Evolutionary conservation across 2,113 vertebrate genomes (phyloP), one percentile per base, ranked within the genome.

Genomic region (Mugil cephalus): DNA sequence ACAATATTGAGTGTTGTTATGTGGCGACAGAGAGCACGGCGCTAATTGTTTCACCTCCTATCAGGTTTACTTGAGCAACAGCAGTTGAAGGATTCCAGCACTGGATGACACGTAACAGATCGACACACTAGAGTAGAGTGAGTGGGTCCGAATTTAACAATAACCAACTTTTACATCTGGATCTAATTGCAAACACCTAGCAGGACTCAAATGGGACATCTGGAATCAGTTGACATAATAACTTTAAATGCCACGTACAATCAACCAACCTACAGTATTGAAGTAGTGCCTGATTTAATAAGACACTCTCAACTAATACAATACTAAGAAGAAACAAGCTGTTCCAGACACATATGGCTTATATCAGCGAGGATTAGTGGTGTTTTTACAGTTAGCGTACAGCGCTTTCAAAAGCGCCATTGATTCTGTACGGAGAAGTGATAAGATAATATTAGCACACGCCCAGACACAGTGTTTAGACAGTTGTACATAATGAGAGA

Each of bases 141-240:
- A 79, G 35, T 61, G 18, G 51, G 47, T 68, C 71, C 58, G 45
- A 60, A 18, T 18, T 12, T 8, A 39, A 39, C 8, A 43, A 4
- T 34, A 69, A 72, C 68, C 4, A 9, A 65, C 39, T 15, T 63
- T 68, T 21, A 67, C 65, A 78, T 65, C 77, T 64, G 79, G 51
- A 56, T 70, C 7, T 45, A 13, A 72, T 87, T 71, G 74, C 60
- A 73, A 61, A 70, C 60, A 52, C 58, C 36, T 62, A 43, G 48
- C 30, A 42, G 58, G 52, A 68, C 45, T 75, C 21, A 43, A 73
- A 63, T 17, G 13, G n/a, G 17, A 70, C 85, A 77, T 85, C 61
- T 87, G 87, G 81, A 66, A 73, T 4, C n/a, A 10, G 45, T 82
- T 81, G 34, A 30, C 17, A 55, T 58, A 63, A 73, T 14, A 56